Evolutionary conservation across 2,888 invertebrate species (phyloP), one percentile per base, ranked within the genome.

Genomic region (Mimachlamys varia): DNA sequence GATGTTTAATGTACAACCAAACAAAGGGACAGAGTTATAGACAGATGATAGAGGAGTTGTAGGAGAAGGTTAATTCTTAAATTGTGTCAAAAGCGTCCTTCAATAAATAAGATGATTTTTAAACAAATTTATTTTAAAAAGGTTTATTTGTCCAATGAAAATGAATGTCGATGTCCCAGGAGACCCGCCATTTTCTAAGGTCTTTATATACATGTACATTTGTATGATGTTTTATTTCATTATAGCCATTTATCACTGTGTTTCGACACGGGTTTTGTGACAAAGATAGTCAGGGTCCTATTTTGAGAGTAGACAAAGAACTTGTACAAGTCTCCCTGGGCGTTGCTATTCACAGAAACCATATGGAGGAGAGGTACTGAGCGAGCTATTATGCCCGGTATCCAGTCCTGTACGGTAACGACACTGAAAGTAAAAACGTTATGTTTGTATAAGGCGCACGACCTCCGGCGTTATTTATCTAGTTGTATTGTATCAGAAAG

Each of bases 391-490:
- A 33, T 76, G 17, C 33, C 10, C 0, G 27, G 33, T 17, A 12
- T 76, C 33, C 33, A 13, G 27, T 76, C 76, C 76, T 76, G n/a
- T 58, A 58, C 58, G 7, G n/a, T 58, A 76, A 76, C 76, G 12
- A 33, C 22, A 76, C 27, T 76, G 33, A 76, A 76, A 76, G 76
- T 76, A 76, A 76, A 62, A 76, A 76, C 76, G 76, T 27, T 10
- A 76, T 76, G 76, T 76, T 76, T 76, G 27, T 76, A 13, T 76
- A 76, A 76, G 76, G 13, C 76, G 33, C 76, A 27, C 76, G 76
- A 76, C 76, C 76, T 76, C 76, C 76, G 27, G 76, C 33, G 27
- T 76, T 76, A 76, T 76, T 76, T 76, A 76, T 76, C 33, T 76
- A 76, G 76, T 22, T 27, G 27, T 33, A 76, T 76, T 76, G 76